Evolutionary conservation across 92 coral and sea anemone genomes (phyloP).

Genomic region (Paramuricea clavata): DNA sequence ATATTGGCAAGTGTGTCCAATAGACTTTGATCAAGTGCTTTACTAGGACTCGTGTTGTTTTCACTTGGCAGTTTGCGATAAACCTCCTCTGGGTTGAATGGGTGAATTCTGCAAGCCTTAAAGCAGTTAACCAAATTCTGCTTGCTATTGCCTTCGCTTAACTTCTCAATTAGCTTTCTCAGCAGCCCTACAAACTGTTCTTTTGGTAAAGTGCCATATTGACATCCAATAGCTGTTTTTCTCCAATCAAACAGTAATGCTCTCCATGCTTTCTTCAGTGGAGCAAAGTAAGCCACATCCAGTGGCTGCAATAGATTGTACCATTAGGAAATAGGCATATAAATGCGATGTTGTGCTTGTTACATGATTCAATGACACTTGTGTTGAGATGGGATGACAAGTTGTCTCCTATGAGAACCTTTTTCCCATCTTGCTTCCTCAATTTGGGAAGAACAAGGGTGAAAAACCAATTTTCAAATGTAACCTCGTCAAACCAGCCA

Average conservation of each 20-base stretch:
- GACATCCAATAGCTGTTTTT: background rate
- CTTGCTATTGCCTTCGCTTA: conserved; percentile 5
- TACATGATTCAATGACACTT: background rate
- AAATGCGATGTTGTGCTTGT: background rate
- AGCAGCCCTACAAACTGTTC: conserved; percentile 8
- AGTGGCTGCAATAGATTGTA: background rate
- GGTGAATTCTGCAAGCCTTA: background rate
- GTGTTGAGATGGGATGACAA: background rate
- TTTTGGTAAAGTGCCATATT: conserved; percentile 5
- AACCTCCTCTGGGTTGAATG: conserved; percentile 5
- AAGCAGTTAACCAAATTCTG: conserved; percentile 1
- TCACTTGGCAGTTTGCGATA: background rate
- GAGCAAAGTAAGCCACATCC: conserved; percentile 1
- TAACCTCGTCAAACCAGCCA: conserved; percentile 10
- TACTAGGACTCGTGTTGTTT: conserved; percentile 10
- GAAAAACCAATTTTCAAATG: conserved; percentile 13
- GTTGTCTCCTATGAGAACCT: conserved; percentile 4
- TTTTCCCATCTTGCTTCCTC: conserved; percentile 2
- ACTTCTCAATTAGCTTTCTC: background rate
- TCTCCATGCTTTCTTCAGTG: background rate
- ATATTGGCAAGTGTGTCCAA: background rate
- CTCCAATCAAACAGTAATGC: conserved; percentile 1
- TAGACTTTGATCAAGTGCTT: conserved; percentile 21
- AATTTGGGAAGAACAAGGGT: conserved; percentile 1
- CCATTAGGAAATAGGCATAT: conserved; percentile 6